Evolutionary conservation across 2,888 invertebrate species (phyloP), one percentile per base, ranked within the genome.

Genomic region (Oithona nana): DNA sequence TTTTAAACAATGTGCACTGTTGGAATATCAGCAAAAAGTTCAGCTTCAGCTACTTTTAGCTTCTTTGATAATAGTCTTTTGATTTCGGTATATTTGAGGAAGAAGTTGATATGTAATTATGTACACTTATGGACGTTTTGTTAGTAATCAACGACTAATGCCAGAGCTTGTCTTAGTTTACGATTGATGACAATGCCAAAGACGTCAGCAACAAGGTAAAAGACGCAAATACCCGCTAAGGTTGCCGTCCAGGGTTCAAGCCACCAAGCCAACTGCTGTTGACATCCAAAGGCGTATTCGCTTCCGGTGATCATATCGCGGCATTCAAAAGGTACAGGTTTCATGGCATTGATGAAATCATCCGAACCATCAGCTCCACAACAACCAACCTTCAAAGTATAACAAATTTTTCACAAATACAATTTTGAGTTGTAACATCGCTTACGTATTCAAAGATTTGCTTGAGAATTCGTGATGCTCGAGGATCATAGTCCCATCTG

Each of bases 331-430:
- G 59, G 59, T 16, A 59, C 59, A 1, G 48, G 59, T 28, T 59
- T 59, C 28, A 26, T 13, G 2, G 28, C 39, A 1, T 49, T 2
- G 3, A 28, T 49, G 50, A 50, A 59, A n/a, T 59, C 59, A 28
- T 59, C 59, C 2, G 59, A 59, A 24, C 59, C 59, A 50, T 59
- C 28, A 20, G 59, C 59, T 20, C 59, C 59, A 50, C 59, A 59
- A 28, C 59, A 59, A 6, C 59, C 49, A 49, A 59, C 59, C 59
- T 59, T 39, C 8, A 39, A 16, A 16, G 39, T 39, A 16, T 39
- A 11, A 16, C 16, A 11, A 39, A 6, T 39, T 39, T 39, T 6
- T 11, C 6, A 16, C 16, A 39, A 39, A 11, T 6, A 16, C 39
- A 39, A 39, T 39, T 39, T 39, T 39, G 6, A 16, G 39, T 39